Conservation (phyloP, 2,797 vertebrate genomes). For the Poeciliopsis infans region DNA sequence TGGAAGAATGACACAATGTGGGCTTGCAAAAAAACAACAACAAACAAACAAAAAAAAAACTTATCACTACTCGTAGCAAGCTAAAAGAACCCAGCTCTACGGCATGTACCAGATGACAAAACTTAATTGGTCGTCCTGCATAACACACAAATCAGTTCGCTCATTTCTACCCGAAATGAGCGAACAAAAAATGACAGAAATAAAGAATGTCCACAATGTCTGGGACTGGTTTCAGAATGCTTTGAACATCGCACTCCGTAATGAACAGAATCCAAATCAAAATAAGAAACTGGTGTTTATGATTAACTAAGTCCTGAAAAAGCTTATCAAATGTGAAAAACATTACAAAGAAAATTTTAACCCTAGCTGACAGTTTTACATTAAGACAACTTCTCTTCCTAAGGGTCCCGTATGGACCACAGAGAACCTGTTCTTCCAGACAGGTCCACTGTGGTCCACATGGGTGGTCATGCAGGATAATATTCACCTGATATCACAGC, state of each 20-base stretch:
- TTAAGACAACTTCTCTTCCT: slow-evolving; percentile 16
- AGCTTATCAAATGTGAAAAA: slow-evolving; percentile 25
- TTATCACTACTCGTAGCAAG: slow-evolving; percentile 6
- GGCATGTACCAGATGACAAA: slow-evolving; percentile 41
- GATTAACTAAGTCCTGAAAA: slow-evolving; percentile 10
- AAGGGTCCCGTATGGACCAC: neutral
- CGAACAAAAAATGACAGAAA: slow-evolving; percentile 28
- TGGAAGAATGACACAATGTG: neutral
- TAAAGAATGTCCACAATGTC: slow-evolving; percentile 20
- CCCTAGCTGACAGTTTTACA: slow-evolving; percentile 37
- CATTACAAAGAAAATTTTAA: slow-evolving; percentile 18
- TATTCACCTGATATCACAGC: slow-evolving; percentile 9
- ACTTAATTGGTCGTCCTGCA: slow-evolving; percentile 56
- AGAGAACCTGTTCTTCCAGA: too few species aligned
- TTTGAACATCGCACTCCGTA: slow-evolving; percentile 20
- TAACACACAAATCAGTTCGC: slow-evolving; percentile 64
- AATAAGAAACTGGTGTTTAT: slow-evolving; percentile 15
- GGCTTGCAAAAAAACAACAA: neutral
- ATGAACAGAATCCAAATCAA: slow-evolving; percentile 14
- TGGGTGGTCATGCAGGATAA: neutral
- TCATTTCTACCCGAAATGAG: slow-evolving; percentile 46
- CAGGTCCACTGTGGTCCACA: slow-evolving; percentile 14
- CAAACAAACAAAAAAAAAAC: too few species aligned
- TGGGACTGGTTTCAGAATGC: slow-evolving; percentile 60
- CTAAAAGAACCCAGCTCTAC: slow-evolving; percentile 2